These are phyloP conservation scores for Muschampia plurimacula DNA, from an alignment of 2,888 invertebrate genomes.

Conservation along the genomic window DNA sequence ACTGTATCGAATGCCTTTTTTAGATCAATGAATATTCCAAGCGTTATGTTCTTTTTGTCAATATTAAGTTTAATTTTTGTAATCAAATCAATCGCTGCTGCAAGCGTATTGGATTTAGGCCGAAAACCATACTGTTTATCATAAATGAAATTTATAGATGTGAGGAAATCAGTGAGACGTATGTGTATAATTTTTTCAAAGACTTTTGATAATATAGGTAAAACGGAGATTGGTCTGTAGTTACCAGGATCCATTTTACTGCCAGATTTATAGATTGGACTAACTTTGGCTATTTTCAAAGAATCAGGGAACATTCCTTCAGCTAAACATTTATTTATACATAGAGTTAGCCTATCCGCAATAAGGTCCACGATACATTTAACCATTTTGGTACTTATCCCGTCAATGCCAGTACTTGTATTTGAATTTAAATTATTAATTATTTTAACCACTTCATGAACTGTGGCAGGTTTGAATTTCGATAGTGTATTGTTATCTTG, in stretches of 20 bases:
- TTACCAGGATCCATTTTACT: constrained; percentile 2
- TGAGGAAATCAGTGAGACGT: background rate
- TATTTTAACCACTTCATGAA: constrained; percentile 2
- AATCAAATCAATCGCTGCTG: constrained; percentile 20
- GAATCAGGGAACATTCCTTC: constrained; percentile 3
- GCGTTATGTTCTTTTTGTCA: constrained; percentile 22
- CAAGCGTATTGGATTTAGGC: constrained; percentile 20
- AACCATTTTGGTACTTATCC: constrained; percentile 3
- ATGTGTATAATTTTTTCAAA: constrained; percentile 18
- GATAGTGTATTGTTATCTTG: background rate
- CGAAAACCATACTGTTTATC: constrained; percentile 16
- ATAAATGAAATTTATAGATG: background rate
- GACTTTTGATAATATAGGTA: constrained; percentile 5
- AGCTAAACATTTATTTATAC: background rate
- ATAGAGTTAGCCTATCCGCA: background rate
- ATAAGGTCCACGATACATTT: background rate
- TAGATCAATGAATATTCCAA: constrained; percentile 35
- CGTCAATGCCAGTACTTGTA: constrained; percentile 8
- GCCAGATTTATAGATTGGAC: background rate
- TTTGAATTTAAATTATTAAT: constrained; percentile 1
- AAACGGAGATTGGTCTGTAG: constrained; percentile 2
- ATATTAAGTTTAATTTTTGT: constrained; percentile 19
- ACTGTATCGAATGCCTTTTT: constrained; percentile 3
- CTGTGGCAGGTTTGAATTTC: background rate
- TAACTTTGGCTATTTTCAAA: background rate